These are phyloP conservation scores for Propithecus coquereli DNA, from an alignment of 2,113 vertebrate species.

Conservation along the genomic window DNA sequence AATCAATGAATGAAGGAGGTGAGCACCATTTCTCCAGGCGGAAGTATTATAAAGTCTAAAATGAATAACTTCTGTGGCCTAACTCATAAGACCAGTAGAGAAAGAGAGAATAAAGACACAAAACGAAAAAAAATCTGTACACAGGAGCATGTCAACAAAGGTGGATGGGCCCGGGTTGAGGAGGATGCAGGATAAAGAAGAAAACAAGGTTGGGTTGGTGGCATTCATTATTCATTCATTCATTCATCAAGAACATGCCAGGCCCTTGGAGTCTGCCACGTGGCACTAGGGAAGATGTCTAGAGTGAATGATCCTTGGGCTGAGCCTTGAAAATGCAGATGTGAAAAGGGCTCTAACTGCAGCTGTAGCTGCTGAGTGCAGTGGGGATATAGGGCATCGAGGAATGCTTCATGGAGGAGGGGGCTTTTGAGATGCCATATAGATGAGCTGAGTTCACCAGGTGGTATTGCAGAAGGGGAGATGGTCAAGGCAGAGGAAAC, in stretches of 20 bases:
- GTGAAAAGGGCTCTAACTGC: too few species aligned
- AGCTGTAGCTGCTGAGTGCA: background rate
- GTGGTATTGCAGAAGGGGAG: background rate
- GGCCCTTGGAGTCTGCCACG: background rate
- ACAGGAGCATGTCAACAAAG: background rate
- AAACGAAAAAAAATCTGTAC: background rate
- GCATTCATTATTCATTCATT: background rate
- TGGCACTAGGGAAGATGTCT: background rate
- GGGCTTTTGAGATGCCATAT: accelerated
- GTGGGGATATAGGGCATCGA: background rate
- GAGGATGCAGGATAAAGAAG: too few species aligned
- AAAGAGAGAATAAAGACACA: background rate
- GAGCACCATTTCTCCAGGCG: background rate
- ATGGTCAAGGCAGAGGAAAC: background rate
- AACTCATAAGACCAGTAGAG: background rate
- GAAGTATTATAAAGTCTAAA: background rate
- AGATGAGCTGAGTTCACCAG: background rate
- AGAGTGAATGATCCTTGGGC: background rate
- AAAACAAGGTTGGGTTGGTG: background rate
- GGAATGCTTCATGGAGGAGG: background rate
- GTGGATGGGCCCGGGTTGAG: background rate
- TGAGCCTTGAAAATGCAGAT: background rate
- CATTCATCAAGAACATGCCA: background rate
- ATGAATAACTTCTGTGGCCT: background rate
- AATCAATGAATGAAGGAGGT: background rate